phyloP scores from a whole-genome alignment of 2,888 invertebrate species.

The Rotaria macrura region DNA sequence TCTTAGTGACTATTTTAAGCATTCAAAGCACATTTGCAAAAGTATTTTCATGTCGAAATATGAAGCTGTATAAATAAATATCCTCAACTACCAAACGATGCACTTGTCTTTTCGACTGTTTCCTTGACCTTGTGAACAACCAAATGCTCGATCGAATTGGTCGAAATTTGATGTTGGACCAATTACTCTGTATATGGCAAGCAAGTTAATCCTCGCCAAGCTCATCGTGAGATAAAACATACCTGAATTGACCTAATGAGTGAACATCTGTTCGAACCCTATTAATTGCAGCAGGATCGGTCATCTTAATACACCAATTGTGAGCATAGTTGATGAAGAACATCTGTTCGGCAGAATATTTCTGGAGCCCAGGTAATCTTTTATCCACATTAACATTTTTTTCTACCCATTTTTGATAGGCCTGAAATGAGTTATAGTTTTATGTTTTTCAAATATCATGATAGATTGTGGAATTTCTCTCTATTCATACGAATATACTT shows the following conservation, averaged over 20 bases:
- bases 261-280: conserved; percentile 26
- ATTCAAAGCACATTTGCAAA: too few species aligned
- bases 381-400: conserved; percentile 8
- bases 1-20: too few species aligned
- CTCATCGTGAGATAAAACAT: too few species aligned
- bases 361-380: conserved; percentile 15
- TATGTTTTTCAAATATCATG: not conserved
- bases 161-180: not conserved
- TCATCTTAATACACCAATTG: conserved; percentile 35
- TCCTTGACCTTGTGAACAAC: not conserved
- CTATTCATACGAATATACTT: conserved; percentile 37
- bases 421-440: conserved; percentile 8
- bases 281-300: conserved; percentile 5
- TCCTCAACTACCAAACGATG: not conserved
- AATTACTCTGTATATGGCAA: not conserved
- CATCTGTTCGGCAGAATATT: conserved; percentile 46
- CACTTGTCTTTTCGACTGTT: not conserved
- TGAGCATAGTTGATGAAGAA: conserved; percentile 56
- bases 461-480: too few species aligned
- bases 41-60: too few species aligned
- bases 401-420: conserved; percentile 36
- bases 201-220: too few species aligned
- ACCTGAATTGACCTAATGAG: conserved; percentile 23
- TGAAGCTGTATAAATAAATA: too few species aligned
- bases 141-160: not conserved